phyloP scores from a whole-genome alignment of 1,140 invertebrate species.

The Manduca sexta region DNA sequence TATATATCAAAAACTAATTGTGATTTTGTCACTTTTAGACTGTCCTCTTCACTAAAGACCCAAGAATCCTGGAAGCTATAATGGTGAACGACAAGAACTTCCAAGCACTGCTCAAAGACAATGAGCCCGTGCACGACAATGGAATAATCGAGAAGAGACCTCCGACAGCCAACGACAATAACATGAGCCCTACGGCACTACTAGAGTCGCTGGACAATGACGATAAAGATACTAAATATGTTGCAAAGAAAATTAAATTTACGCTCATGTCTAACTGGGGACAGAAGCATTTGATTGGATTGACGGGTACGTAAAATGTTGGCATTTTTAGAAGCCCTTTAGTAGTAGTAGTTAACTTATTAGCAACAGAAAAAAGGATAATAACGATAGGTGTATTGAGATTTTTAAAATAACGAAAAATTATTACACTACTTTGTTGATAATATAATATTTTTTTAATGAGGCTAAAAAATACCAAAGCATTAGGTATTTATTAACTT shows the following conservation, averaged over 20 bases:
- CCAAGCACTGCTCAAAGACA: slow-evolving; percentile 69
- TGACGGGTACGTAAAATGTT: slow-evolving; percentile 69
- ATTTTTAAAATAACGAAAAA: too few relatives aligned
- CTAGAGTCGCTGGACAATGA: slow-evolving; percentile 19
- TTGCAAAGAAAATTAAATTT: slow-evolving; percentile 69
- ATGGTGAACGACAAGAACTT: slow-evolving; percentile 81
- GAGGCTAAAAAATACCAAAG: too few relatives aligned
- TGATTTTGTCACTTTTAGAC: slow-evolving; percentile 75
- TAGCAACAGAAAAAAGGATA: not conserved
- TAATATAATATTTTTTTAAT: too few relatives aligned
- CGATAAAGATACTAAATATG: slow-evolving; percentile 49
- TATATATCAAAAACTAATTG: not conserved
- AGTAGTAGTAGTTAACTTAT: too few relatives aligned
- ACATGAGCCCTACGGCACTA: slow-evolving; percentile 25
- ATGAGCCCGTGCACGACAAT: slow-evolving; percentile 33
- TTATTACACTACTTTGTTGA: too few relatives aligned
- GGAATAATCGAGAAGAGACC: slow-evolving; percentile 71
- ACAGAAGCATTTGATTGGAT: slow-evolving; percentile 71
- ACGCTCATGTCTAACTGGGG: slow-evolving; percentile 77
- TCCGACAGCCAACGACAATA: slow-evolving; percentile 69
- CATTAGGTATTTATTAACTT: too few relatives aligned
- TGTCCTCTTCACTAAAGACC: slow-evolving; percentile 86
- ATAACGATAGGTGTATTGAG: too few relatives aligned
- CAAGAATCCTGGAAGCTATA: slow-evolving; percentile 82
- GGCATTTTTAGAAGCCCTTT: too few relatives aligned